Evolutionary conservation across 2,113 vertebrate genomes (phyloP).

Genomic region (Motacilla tschutschensis): DNA sequence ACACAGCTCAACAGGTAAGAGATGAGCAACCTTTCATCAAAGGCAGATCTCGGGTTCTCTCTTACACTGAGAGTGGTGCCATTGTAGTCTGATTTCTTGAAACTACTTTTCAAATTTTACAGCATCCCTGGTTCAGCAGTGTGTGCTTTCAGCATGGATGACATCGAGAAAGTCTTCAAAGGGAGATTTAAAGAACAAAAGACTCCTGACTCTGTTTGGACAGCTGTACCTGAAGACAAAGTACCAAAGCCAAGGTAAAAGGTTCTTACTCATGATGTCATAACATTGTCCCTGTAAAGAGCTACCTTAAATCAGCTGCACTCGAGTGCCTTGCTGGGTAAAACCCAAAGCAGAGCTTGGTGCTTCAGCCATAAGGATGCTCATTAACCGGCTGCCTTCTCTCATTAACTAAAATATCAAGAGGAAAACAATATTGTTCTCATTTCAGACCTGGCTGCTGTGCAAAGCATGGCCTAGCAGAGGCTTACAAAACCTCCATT

Average conservation of each 20-base stretch:
- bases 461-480: conserved; percentile 88
- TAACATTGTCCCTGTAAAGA: neutral
- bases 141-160: conserved; percentile 95
- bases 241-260: conserved; percentile 92
- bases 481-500: conserved; percentile 90
- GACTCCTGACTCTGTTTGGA: conserved; percentile 95
- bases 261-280: neutral
- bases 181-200: conserved; percentile 98
- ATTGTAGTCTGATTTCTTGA: neutral
- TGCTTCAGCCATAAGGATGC: neutral
- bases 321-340: neutral
- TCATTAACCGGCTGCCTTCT: neutral
- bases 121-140: conserved; percentile 97
- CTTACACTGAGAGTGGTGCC: neutral
- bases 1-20: conserved; percentile 97
- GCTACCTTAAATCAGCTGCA: neutral
- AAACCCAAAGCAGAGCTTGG: neutral
- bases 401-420: conserved; percentile 28
- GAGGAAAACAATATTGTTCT: conserved; percentile 65
- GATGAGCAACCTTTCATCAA: neutral
- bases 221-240: conserved; percentile 93
- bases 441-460: conserved; percentile 91
- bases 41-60: neutral
- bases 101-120: conserved; percentile 15
- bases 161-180: conserved; percentile 93